Percentiles rank a stretch among this genome's conserved stretches.
phyloP scores from a whole-genome alignment of 2,113 vertebrate species.

The Rhabdornis inornatus region DNA sequence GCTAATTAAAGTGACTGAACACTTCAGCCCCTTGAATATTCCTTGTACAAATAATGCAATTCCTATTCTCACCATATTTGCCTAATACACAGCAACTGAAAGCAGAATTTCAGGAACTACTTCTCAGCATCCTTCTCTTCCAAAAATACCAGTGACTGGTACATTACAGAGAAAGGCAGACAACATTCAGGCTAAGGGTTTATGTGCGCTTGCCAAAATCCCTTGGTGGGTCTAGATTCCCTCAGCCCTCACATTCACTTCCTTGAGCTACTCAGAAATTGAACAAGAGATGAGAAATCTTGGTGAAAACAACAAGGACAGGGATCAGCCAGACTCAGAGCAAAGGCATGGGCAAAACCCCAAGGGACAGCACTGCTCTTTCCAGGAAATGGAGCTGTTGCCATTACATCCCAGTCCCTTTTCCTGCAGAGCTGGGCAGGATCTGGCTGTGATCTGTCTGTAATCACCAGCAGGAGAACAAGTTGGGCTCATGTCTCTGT shows the following conservation, averaged over 20 bases:
- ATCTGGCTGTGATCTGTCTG: background rate
- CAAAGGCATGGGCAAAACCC: background rate
- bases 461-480: background rate
- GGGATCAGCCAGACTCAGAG: background rate
- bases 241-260: background rate
- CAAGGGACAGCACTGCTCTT: background rate
- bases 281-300: background rate
- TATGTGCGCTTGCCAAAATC: background rate
- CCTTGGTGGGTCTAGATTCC: background rate
- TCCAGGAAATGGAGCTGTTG: background rate
- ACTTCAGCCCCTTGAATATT: conserved; percentile 3
- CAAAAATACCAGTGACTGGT: background rate
- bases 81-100: background rate
- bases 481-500: background rate
- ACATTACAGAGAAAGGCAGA: background rate
- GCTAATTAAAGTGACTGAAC: conserved; percentile 38
- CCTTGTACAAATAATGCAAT: background rate
- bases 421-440: background rate
- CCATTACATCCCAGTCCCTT: background rate
- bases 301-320: background rate
- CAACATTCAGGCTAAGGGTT: background rate
- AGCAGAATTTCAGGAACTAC: background rate
- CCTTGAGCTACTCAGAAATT: background rate
- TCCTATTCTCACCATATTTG: background rate
- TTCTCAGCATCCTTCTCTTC: background rate